Percentiles rank a stretch among this genome's conserved stretches.
Evolutionary conservation across 2,797 vertebrate species (phyloP).

Genomic region (Phalloptychus januarius): DNA sequence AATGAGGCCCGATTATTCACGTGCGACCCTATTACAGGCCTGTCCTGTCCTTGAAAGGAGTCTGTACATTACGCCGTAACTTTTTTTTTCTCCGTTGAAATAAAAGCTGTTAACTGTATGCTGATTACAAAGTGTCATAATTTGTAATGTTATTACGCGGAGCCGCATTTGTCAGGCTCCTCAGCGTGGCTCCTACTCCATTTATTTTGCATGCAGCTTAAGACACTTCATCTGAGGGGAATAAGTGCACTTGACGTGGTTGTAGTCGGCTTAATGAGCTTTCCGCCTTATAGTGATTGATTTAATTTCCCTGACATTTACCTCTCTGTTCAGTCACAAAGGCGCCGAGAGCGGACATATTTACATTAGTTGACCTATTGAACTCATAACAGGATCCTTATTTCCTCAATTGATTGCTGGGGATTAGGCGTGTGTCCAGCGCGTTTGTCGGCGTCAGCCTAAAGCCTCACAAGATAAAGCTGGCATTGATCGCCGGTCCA

Average conservation of each 20-base stretch:
- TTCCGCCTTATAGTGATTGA: conserved; percentile 72
- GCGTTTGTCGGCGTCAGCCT: conserved; percentile 26
- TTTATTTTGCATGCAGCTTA: conserved; percentile 63
- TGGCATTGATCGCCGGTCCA: conserved; percentile 65
- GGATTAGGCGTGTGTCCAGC: conserved; percentile 61
- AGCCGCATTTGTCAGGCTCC: conserved; percentile 60
- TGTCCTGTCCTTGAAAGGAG: conserved; percentile 19
- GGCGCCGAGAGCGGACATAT: conserved; percentile 28
- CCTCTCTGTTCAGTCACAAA: conserved; percentile 68
- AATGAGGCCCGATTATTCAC: conserved; percentile 23
- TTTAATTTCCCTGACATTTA: conserved; percentile 79
- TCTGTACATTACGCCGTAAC: neutral
- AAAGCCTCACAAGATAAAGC: conserved; percentile 59
- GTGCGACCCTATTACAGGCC: conserved; percentile 7
- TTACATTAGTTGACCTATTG: conserved; percentile 35
- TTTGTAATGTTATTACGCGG: conserved; percentile 51
- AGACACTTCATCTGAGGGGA: conserved; percentile 65
- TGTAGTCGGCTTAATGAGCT: conserved; percentile 75
- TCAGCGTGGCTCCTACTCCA: conserved; percentile 50
- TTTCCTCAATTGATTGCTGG: conserved; percentile 59
- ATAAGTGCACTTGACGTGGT: conserved; percentile 72
- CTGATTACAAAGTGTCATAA: conserved; percentile 58
- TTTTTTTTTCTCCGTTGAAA: conserved; percentile 13
- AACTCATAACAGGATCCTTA: conserved; percentile 67
- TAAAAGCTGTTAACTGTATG: conserved; percentile 27